Percentiles rank a stretch among this genome's conserved stretches.
Evolutionary conservation across 2,113 vertebrate genomes (phyloP).

Genomic region (Myxocyprinus asiaticus): DNA sequence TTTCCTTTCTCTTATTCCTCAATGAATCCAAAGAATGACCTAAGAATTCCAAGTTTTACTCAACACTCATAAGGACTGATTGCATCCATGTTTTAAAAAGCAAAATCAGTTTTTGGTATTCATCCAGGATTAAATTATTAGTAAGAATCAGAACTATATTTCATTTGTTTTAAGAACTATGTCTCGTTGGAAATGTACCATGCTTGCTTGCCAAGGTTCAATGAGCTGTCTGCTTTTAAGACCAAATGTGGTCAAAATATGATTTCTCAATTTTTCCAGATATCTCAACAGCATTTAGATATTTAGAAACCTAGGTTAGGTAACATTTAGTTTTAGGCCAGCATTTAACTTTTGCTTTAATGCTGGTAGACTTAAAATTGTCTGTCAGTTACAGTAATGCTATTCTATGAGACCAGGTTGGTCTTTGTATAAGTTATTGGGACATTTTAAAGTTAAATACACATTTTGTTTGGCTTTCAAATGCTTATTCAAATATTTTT

Average conservation of each 20-base stretch:
- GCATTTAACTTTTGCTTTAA: too few species aligned
- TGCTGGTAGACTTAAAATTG: too few species aligned
- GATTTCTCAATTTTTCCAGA: background rate
- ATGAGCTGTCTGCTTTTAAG: background rate
- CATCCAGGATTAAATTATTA: background rate
- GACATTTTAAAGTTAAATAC: background rate
- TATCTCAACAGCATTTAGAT: background rate
- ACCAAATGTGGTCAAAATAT: background rate
- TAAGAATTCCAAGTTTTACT: background rate
- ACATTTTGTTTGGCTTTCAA: background rate
- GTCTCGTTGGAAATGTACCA: background rate
- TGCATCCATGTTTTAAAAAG: background rate
- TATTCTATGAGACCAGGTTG: background rate
- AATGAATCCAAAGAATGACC: background rate
- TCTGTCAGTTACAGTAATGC: background rate
- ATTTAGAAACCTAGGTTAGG: background rate
- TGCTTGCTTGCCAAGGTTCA: background rate
- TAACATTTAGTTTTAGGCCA: background rate
- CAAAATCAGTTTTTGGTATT: background rate
- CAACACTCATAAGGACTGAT: background rate
- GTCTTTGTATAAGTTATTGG: background rate
- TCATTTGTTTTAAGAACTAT: background rate
- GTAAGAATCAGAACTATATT: background rate
- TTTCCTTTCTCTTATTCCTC: conserved; percentile 8
- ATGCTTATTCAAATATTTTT: too few species aligned